Evolutionary conservation across 2,113 vertebrate species (phyloP).

Genomic region (Crocuta crocuta): DNA sequence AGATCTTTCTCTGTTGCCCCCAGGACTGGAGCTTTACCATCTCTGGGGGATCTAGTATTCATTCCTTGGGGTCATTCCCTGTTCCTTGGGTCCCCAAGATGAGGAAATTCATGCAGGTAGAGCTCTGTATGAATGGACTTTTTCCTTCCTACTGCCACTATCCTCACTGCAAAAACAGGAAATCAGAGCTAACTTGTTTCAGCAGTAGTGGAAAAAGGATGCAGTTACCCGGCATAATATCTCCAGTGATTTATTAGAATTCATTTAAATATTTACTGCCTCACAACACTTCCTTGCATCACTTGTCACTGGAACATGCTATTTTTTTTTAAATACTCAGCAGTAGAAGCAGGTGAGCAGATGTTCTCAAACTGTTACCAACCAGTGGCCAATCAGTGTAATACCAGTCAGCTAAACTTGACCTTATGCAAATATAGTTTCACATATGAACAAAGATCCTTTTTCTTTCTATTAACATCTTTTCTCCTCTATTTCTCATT

Average conservation of each 20-base stretch:
- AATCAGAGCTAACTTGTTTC: conserved; percentile 15
- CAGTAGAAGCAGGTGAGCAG: not conserved
- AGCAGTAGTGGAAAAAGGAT: not conserved
- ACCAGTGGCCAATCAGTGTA: not conserved
- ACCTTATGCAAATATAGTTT: not conserved
- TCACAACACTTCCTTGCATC: not conserved
- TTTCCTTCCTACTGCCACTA: not conserved
- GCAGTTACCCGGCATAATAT: not conserved
- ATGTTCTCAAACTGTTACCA: not conserved
- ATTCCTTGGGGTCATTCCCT: not conserved
- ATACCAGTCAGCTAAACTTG: not conserved
- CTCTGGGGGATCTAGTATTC: not conserved
- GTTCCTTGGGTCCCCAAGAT: not conserved
- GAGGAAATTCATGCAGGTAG: not conserved
- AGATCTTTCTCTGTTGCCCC: not conserved
- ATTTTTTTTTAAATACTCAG: not conserved
- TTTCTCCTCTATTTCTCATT: conserved; percentile 31
- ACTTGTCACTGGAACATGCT: not conserved
- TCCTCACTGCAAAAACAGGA: not conserved
- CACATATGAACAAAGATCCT: not conserved
- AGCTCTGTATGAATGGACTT: not conserved
- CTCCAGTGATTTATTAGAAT: conserved; percentile 26
- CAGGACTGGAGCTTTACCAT: not conserved
- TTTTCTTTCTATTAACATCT: not conserved
- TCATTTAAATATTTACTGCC: conserved; percentile 59